Conservation (phyloP, 2,888 invertebrate species). For the Agapetus fuscipes region DNA sequence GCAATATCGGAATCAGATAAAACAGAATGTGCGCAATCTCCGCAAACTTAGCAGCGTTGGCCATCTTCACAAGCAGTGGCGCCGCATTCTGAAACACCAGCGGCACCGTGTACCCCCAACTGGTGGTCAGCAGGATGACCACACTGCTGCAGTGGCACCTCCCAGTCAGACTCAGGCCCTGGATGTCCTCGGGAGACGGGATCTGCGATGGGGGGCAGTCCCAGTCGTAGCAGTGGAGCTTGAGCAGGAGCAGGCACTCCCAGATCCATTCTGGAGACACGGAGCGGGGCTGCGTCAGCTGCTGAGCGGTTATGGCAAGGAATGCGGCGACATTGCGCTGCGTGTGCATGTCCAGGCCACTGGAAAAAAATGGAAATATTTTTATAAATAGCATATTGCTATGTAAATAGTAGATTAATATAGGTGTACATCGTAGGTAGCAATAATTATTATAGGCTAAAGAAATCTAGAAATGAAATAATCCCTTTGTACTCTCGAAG, state of each 20-base stretch:
- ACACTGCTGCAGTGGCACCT: slow-evolving; percentile 16
- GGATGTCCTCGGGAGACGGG: slow-evolving; percentile 11
- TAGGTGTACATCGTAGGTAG: no score
- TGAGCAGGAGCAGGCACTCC: slow-evolving; percentile 28
- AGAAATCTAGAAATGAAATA: no score
- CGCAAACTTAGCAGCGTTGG: slow-evolving; percentile 25
- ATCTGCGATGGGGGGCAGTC: slow-evolving; percentile 7
- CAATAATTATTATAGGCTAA: no score
- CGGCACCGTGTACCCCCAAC: slow-evolving; percentile 40
- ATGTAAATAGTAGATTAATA: no score
- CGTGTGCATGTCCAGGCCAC: slow-evolving; percentile 32
- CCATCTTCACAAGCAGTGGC: slow-evolving; percentile 28
- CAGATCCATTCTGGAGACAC: slow-evolving; percentile 31
- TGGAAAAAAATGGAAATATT: slow-evolving; percentile 24
- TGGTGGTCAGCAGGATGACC: slow-evolving; percentile 28
- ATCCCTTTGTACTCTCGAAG: no score
- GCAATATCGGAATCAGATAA: slow-evolving; percentile 32
- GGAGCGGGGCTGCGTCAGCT: slow-evolving; percentile 6
- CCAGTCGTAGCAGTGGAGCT: slow-evolving; percentile 33
- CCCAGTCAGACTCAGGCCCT: slow-evolving; percentile 15
- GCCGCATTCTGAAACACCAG: slow-evolving; percentile 33
- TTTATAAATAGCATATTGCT: no score
- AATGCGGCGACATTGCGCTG: slow-evolving; percentile 17
- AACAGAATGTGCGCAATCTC: slow-evolving; percentile 34
- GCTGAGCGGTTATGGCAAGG: slow-evolving; percentile 11